phyloP scores from a whole-genome alignment of 2,797 vertebrate species.

The Enoplosus armatus region DNA sequence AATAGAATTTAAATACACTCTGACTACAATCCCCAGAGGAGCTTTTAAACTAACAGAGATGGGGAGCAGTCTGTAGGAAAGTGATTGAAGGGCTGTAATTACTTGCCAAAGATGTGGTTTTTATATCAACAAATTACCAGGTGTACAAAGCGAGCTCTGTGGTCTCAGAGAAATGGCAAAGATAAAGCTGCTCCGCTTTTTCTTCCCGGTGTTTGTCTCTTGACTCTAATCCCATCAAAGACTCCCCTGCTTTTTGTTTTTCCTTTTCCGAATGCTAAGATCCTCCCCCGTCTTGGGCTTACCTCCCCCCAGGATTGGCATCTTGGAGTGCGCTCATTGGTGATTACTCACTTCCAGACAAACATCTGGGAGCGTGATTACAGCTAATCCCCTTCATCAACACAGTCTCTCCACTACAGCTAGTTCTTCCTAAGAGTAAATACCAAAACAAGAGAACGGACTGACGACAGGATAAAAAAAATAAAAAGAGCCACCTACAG shows the following conservation, averaged over 20 bases:
- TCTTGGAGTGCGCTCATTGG: slow-evolving; percentile 61
- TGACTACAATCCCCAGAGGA: slow-evolving; percentile 61
- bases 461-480: slow-evolving; percentile 42
- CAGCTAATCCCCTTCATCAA: slow-evolving; percentile 72
- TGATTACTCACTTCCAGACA: slow-evolving; percentile 74
- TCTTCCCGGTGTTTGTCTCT: slow-evolving; percentile 71
- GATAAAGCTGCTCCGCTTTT: slow-evolving; percentile 67
- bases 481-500: slow-evolving; percentile 21
- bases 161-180: slow-evolving; percentile 57
- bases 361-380: slow-evolving; percentile 79
- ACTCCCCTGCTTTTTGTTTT: slow-evolving; percentile 70
- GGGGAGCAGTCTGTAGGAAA: slow-evolving; percentile 49
- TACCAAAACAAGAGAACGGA: slow-evolving; percentile 53
- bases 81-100: slow-evolving; percentile 73
- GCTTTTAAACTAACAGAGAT: slow-evolving; percentile 72
- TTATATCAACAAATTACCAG: slow-evolving; percentile 78
- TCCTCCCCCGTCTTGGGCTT: slow-evolving; percentile 55
- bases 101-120: slow-evolving; percentile 72
- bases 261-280: slow-evolving; percentile 52
- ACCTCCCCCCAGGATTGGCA: slow-evolving; percentile 62
- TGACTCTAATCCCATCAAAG: slow-evolving; percentile 82
- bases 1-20: slow-evolving; percentile 76
- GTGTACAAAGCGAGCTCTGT: slow-evolving; percentile 68
- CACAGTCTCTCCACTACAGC: slow-evolving; percentile 36
- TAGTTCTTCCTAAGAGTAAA: slow-evolving; percentile 56